Evolutionary conservation across 92 coral and sea anemone genomes (phyloP).

Genomic region (Siderastrea siderea): DNA sequence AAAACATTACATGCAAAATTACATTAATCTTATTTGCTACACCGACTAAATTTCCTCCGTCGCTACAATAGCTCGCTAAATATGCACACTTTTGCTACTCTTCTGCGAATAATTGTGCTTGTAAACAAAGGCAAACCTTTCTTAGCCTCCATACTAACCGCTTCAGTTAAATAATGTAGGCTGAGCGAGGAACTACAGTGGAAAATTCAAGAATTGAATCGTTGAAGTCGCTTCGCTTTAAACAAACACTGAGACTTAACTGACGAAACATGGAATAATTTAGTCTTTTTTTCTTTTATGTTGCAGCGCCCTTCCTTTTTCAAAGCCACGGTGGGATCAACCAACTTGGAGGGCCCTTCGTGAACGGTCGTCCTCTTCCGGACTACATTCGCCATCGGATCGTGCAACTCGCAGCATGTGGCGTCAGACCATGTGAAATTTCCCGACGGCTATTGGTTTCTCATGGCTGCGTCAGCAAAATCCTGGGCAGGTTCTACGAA

Average conservation of each 20-base stretch:
- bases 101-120: no score
- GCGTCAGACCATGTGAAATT: conserved; percentile 97
- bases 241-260: neutral
- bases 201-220: no score
- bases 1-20: no score
- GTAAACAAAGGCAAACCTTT: no score
- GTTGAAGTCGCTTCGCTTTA: no score
- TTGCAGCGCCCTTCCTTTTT: conserved; percentile 84
- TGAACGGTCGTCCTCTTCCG: conserved; percentile 96
- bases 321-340: conserved; percentile 93
- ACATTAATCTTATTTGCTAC: no score
- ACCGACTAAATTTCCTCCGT: no score
- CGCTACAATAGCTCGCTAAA: no score
- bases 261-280: neutral
- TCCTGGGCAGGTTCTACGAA: conserved; percentile 93
- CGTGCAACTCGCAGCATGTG: conserved; percentile 96
- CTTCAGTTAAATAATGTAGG: no score
- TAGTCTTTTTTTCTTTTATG: conserved; percentile 27
- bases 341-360: conserved; percentile 94
- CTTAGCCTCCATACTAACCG: no score
- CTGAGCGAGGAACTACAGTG: no score
- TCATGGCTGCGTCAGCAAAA: conserved; percentile 97
- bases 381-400: conserved; percentile 99
- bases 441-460: conserved; percentile 93
- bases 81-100: no score